Conservation (phyloP, 2,797 vertebrate genomes). For the Macrochelys suwanniensis region DNA sequence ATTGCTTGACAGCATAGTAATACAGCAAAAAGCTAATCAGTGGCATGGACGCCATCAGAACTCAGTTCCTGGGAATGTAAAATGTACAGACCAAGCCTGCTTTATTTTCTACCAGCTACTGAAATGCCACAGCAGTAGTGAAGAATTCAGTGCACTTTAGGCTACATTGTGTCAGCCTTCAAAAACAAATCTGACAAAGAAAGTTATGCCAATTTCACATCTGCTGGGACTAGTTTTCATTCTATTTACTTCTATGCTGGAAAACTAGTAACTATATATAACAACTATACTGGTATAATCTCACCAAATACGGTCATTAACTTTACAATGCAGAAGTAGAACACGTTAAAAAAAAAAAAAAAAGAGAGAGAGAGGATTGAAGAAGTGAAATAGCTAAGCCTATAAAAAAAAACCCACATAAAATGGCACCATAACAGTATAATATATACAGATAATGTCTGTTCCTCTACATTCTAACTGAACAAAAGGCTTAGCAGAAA, state of each 20-base stretch:
- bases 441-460: background rate
- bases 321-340: conserved; percentile 21
- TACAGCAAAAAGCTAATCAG: background rate
- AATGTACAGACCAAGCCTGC: background rate
- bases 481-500: background rate
- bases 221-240: background rate
- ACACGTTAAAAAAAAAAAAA: background rate
- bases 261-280: background rate
- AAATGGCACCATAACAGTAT: background rate
- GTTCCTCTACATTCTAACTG: background rate
- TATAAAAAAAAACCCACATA: background rate
- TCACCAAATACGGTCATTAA: background rate
- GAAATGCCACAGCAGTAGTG: background rate
- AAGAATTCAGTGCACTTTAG: background rate
- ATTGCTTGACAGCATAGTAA: background rate
- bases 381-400: background rate
- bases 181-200: conserved; percentile 11
- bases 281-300: background rate
- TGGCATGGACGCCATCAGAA: background rate
- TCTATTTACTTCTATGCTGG: background rate
- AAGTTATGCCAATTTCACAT: background rate
- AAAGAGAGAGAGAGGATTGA: background rate
- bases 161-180: background rate
- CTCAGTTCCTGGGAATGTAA: background rate
- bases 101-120: background rate